Evolutionary conservation across 2,888 invertebrate species (phyloP), one percentile per base, ranked within the genome.

Genomic region (Lithophane ornitopus): DNA sequence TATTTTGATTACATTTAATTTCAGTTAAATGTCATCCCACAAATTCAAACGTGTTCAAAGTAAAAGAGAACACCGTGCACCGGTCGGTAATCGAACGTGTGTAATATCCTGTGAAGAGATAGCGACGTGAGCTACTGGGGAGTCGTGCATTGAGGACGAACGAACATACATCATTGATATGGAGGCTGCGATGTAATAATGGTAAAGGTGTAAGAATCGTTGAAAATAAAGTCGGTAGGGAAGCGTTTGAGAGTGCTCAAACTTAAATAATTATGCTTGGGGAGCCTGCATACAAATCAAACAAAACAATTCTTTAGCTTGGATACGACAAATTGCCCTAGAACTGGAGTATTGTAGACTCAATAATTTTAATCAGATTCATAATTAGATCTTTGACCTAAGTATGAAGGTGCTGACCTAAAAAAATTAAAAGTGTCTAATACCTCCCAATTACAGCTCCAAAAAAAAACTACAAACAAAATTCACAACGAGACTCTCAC

Each of bases 11-110:
- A 46, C 0, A 46, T 54, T 34, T 34, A 34, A 67, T 22, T 52
- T 1, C 9, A n/a, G 26, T 39, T 62, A 54, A 59, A 26, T 70
- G 8, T 28, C 62, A 11, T 41, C 16, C 0, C 28, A 49, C 1
- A 41, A 34, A 49, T 61, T 41, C 19, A 62, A 52, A 78, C n/a
- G 28, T 54, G n/a, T 39, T 66, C 28, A 58, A 22, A 63, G 39
- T 34, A 46, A 59, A 73, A 16, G 49, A 56, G 52, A 46, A 49
- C 3, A 8, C 49, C 19, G 44, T 49, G 70, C 74, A 68, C n/a
- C n/a, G 14, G 26, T 61, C 44, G 71, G 79, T 72, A 75, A 75
- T 79, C 79, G 72, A 82, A 79, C 71, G 46, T 66, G 82, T 81
- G 71, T 66, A 79, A 82, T 79, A 82, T 82, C 58, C 75, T 82